Evolutionary conservation across 2,888 invertebrate genomes (phyloP), one percentile per base, ranked within the genome.

Genomic region (Didymodactylos carnosus): DNA sequence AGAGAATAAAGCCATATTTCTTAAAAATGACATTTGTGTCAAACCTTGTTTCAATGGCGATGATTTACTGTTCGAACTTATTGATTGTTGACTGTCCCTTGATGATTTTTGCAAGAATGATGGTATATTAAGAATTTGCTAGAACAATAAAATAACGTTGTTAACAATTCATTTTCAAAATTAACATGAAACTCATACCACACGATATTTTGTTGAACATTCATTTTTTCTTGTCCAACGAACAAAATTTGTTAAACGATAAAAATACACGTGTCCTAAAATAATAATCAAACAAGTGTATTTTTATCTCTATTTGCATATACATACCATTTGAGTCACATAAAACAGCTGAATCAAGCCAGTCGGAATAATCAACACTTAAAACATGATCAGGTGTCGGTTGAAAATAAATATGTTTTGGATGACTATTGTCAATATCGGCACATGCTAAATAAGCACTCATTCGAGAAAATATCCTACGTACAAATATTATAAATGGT

Each of bases 171-270:
- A n/a, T n/a, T n/a, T n/a, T n/a, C n/a, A n/a, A n/a, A n/a, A n/a
- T n/a, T n/a, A n/a, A n/a, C n/a, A n/a, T n/a, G n/a, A n/a, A n/a
- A n/a, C 4, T 25, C 16, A 35, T 62, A 62, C 62, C n/a, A 62
- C 19, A 35, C 62, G 62, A 62, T 62, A 62, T 62, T 62, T 62
- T 19, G 35, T 35, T 10, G 62, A 62, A n/a, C 62, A 62, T 62
- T 62, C 62, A 62, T 62, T 62, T 25, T 62, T 62, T 62, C 62
- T 62, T 62, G 62, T 62, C 62, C 62, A 62, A n/a, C 62, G 35
- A n/a, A 62, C 62, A 35, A 62, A 62, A 35, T 62, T 62, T 19
- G 62, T 62, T 35, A 62, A 0, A 35, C 62, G 62, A 62, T 35
- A 62, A n/a, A 62, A 62, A 62, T 62, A 62, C 3, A 62, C 62